These are phyloP conservation scores for Glaucomys volans DNA, from an alignment of 2,113 vertebrate species.

Conservation along the genomic window DNA sequence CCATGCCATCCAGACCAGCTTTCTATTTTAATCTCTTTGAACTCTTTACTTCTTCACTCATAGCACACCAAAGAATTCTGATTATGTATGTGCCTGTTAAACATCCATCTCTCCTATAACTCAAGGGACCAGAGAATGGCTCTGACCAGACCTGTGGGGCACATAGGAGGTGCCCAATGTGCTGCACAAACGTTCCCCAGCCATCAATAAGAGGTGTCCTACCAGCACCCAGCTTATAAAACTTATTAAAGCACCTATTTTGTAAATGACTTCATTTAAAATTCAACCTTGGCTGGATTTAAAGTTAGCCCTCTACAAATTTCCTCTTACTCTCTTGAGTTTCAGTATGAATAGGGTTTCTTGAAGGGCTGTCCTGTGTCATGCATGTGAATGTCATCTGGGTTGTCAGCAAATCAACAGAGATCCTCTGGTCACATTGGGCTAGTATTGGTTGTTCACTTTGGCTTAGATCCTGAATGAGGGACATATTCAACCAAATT, in stretches of 20 bases:
- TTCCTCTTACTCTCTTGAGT: not conserved
- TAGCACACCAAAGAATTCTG: not conserved
- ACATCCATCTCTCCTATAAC: not conserved
- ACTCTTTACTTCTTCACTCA: not conserved
- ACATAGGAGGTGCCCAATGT: not conserved
- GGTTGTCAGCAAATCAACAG: not conserved
- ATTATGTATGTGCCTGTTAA: not conserved
- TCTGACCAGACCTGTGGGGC: not conserved
- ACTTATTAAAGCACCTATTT: not conserved
- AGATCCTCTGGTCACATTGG: not conserved
- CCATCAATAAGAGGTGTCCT: not conserved
- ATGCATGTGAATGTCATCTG: not conserved
- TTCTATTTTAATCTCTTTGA: slow-evolving; percentile 28
- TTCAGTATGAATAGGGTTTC: not conserved
- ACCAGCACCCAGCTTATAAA: not conserved
- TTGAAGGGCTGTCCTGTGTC: not conserved
- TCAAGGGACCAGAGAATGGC: not conserved
- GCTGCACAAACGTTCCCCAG: not conserved
- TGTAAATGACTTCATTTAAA: slow-evolving; percentile 17
- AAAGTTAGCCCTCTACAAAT: not conserved
- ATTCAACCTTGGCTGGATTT: not conserved
- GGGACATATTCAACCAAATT: not conserved
- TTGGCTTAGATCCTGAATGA: not conserved
- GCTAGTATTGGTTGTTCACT: not conserved
- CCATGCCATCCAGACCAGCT: not conserved